phyloP scores from a whole-genome alignment of 2,113 vertebrate species.

The Microcebus murinus region DNA sequence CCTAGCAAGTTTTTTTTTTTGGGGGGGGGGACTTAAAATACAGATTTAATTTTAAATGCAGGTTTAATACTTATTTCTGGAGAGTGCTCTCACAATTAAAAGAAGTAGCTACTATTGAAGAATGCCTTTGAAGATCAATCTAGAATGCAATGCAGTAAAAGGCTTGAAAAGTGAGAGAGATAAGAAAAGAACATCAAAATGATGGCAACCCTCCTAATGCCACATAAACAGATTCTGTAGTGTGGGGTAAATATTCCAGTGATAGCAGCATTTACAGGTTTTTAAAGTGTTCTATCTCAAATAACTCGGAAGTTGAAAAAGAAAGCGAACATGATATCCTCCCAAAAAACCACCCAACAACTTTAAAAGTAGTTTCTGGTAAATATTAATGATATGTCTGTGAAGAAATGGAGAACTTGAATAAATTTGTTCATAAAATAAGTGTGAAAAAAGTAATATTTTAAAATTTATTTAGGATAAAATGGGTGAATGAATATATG shows the following conservation, averaged over 20 bases:
- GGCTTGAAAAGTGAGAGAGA: neutral
- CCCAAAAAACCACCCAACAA: neutral
- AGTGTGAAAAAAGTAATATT: neutral
- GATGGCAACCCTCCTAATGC: neutral
- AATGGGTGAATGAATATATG: neutral
- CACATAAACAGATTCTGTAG: neutral
- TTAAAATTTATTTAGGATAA: neutral
- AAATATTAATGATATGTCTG: neutral
- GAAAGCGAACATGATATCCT: neutral
- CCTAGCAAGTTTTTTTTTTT: neutral
- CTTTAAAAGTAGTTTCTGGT: neutral
- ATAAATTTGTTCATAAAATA: neutral
- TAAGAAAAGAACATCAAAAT: slow-evolving; percentile 8
- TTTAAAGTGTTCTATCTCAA: neutral
- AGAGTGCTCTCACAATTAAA: neutral
- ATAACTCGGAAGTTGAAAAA: neutral
- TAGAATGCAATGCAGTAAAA: slow-evolving; percentile 25
- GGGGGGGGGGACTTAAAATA: neutral
- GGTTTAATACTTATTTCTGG: neutral
- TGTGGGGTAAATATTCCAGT: neutral
- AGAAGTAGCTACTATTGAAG: neutral
- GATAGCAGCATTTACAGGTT: neutral
- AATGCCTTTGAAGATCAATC: neutral
- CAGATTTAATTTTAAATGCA: neutral
- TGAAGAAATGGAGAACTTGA: neutral